phyloP scores from a whole-genome alignment of 2,888 invertebrate genomes.

The Stegana nigrithorax region DNA sequence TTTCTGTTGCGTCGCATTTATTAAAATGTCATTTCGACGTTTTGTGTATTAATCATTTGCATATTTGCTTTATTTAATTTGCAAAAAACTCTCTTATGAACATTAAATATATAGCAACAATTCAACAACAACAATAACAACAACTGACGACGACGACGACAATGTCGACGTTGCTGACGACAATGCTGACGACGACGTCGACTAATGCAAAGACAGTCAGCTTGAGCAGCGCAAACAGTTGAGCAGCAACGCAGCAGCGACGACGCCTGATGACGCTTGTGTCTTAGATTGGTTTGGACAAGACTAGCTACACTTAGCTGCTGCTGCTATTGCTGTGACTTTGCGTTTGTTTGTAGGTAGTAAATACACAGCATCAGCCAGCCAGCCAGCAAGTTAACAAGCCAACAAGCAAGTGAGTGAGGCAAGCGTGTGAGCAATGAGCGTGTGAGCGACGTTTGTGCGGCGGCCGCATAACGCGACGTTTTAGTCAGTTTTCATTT shows the following conservation, averaged over 20 bases:
- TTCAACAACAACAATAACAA: neutral
- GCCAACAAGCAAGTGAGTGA: neutral
- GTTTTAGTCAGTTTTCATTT: slow-evolving; percentile 14
- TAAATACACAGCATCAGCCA: too few relatives aligned
- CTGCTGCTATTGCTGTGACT: too few relatives aligned
- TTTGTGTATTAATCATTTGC: slow-evolving; percentile 47
- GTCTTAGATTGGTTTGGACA: neutral
- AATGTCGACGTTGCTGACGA: too few relatives aligned
- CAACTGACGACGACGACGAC: too few relatives aligned
- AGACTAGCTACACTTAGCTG: too few relatives aligned
- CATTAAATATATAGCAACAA: slow-evolving; percentile 26
- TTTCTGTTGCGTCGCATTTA: neutral
- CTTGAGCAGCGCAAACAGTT: neutral
- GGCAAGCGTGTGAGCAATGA: too few relatives aligned
- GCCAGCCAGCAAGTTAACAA: slow-evolving; percentile 22
- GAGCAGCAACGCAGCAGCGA: neutral
- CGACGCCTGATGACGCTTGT: too few relatives aligned
- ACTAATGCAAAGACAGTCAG: neutral
- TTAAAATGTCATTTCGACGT: slow-evolving; percentile 13
- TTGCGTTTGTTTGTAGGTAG: too few relatives aligned
- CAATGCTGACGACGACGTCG: too few relatives aligned
- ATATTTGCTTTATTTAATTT: slow-evolving; percentile 32
- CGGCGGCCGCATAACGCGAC: neutral
- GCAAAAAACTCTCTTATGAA: slow-evolving; percentile 22
- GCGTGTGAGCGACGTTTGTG: neutral